Evolutionary conservation across 2,888 invertebrate species (phyloP), one percentile per base, ranked within the genome.

Genomic region (Zhengitettix transpicula): DNA sequence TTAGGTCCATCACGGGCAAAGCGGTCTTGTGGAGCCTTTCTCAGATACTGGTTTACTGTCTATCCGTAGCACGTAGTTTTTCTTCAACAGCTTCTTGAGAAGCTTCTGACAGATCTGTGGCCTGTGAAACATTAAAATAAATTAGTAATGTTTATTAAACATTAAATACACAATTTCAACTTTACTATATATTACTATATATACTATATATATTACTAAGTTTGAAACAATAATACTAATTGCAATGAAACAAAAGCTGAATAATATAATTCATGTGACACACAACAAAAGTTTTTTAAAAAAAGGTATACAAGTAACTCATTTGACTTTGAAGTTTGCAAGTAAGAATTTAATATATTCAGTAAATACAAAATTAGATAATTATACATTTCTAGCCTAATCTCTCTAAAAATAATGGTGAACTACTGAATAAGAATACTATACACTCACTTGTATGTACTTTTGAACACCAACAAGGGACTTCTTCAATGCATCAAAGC

Each of bases 401-500:
- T n/a, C n/a, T n/a, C n/a, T n/a, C n/a, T n/a, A n/a, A n/a, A n/a
- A n/a, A n/a, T n/a, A n/a, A n/a, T n/a, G n/a, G n/a, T n/a, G n/a
- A n/a, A n/a, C n/a, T n/a, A n/a, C n/a, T n/a, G n/a, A n/a, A n/a
- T n/a, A n/a, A 28, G 2, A 28, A 28, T 7, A 28, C 2, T 40
- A 40, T 10, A 44, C 47, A 41, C 65, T 65, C 64, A 74, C 78
- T 72, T 81, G 96, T 75, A 96, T 90, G 80, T 93, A 95, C 81
- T 94, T 94, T 79, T 92, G 93, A 68, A 97, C 91, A 70, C 96
- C 96, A 65, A 93, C 93, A 73, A 99, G 81, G 64, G 95, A 91
- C 75, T 94, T 93, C 81, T 96, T 97, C 74, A 99, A 82, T 71
- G 96, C 96, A 77, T 96, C 95, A 73, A 98, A 98, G 69, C 96